Conservation (phyloP, 2,888 invertebrate species). For the Coenonympha glycerion region DNA sequence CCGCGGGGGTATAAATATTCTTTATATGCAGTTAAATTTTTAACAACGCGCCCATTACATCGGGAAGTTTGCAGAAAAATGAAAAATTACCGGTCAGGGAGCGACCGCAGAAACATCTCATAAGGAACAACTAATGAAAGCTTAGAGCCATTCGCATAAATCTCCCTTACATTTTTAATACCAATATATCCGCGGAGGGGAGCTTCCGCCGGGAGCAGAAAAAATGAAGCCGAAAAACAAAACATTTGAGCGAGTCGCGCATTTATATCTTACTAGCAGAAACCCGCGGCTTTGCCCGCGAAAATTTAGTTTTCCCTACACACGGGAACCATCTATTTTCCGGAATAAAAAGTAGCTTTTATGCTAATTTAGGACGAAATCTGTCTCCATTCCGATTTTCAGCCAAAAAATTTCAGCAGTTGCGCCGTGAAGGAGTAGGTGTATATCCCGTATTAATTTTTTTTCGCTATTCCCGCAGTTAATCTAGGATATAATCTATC, state of each 20-base stretch:
- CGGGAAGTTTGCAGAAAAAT: constrained; percentile 70
- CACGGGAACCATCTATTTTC: too few relatives aligned
- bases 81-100: constrained; percentile 76
- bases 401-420: too few relatives aligned
- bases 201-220: constrained; percentile 55
- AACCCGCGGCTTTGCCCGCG: too few relatives aligned
- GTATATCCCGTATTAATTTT: too few relatives aligned
- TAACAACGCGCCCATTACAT: constrained; percentile 58
- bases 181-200: constrained; percentile 73
- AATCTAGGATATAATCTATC: too few relatives aligned
- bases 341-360: too few relatives aligned
- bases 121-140: constrained; percentile 76
- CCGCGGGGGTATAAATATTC: constrained; percentile 65
- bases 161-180: constrained; percentile 77
- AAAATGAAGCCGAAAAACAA: constrained; percentile 60
- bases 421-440: too few relatives aligned
- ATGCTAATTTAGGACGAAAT: too few relatives aligned
- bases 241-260: constrained; percentile 65
- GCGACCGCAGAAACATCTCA: constrained; percentile 71
- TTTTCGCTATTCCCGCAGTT: too few relatives aligned
- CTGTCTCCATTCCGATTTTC: too few relatives aligned
- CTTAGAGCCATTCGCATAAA: constrained; percentile 76
- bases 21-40: constrained; percentile 74
- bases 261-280: constrained; percentile 75
- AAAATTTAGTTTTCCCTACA: too few relatives aligned